These are phyloP conservation scores for Arnoldichthys spilopterus DNA, from an alignment of 2,797 vertebrate species.

Conservation along the genomic window DNA sequence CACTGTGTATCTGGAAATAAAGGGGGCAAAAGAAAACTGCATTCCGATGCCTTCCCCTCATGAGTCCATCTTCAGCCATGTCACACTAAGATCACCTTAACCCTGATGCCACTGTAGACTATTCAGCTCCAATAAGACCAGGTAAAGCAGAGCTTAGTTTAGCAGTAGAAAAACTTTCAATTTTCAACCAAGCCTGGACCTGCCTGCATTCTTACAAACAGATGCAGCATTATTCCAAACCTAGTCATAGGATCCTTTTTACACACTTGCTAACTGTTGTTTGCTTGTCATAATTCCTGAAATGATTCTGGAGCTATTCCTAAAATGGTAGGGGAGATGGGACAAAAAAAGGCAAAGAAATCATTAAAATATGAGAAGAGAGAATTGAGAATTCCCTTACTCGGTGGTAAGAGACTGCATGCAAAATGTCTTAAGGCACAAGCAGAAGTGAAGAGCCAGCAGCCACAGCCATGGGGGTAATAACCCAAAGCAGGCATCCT, in stretches of 20 bases:
- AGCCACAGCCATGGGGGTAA: slow-evolving; percentile 65
- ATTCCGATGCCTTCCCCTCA: no score
- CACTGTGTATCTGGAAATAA: not conserved
- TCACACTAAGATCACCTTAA: not conserved
- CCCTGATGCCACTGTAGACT: not conserved
- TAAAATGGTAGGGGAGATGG: slow-evolving; percentile 14
- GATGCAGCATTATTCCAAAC: slow-evolving; percentile 1
- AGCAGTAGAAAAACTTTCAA: not conserved
- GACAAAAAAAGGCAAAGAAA: slow-evolving; percentile 14
- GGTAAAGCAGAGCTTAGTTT: not conserved
- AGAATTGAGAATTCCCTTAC: slow-evolving; percentile 38
- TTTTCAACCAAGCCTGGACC: no score
- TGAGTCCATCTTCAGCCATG: not conserved
- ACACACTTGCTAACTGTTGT: not conserved
- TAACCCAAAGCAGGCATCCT: slow-evolving; percentile 55
- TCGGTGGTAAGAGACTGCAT: slow-evolving; percentile 67
- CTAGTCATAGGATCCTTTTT: not conserved
- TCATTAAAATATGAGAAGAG: slow-evolving; percentile 27
- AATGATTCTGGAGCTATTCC: not conserved
- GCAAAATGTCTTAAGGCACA: slow-evolving; percentile 73
- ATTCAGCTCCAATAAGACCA: not conserved
- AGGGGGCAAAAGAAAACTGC: no score
- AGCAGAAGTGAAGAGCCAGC: slow-evolving; percentile 69
- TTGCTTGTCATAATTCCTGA: not conserved
- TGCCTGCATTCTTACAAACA: not conserved